phyloP scores from a whole-genome alignment of 37 sponge, comb jelly and placozoan genomes.

The Agelas oroides region DNA sequence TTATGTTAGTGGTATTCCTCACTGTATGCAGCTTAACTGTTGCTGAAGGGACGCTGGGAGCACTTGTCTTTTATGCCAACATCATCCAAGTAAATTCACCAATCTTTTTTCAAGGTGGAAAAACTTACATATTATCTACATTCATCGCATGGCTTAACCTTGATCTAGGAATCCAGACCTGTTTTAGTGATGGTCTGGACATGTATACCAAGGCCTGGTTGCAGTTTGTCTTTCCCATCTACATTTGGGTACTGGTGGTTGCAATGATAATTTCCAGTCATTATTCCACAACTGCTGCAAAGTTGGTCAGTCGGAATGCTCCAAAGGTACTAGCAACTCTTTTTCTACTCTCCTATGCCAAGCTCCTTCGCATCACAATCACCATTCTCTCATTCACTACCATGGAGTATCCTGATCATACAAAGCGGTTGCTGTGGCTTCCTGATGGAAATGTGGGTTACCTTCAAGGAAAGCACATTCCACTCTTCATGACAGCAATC shows the following conservation, averaged over 20 bases:
- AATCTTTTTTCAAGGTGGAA: too few species aligned
- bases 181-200: neutral
- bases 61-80: too few species aligned
- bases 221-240: neutral
- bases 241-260: neutral
- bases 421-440: neutral
- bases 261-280: too few species aligned
- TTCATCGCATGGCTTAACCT: too few species aligned
- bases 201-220: neutral
- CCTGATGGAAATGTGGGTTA: conserved; percentile 8
- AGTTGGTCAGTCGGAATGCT: neutral
- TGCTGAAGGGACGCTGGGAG: too few species aligned
- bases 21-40: too few species aligned
- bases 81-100: too few species aligned
- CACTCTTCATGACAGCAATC: neutral
- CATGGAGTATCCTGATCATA: neutral
- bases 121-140: too few species aligned
- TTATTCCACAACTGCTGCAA: too few species aligned
- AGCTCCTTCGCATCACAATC: neutral
- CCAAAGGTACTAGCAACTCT: neutral
- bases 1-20: too few species aligned
- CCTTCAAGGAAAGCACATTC: neutral
- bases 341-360: neutral
- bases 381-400: neutral
- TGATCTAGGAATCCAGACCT: too few species aligned